Conservation (phyloP, 2,113 vertebrate genomes). For the Chrysemys picta region DNA sequence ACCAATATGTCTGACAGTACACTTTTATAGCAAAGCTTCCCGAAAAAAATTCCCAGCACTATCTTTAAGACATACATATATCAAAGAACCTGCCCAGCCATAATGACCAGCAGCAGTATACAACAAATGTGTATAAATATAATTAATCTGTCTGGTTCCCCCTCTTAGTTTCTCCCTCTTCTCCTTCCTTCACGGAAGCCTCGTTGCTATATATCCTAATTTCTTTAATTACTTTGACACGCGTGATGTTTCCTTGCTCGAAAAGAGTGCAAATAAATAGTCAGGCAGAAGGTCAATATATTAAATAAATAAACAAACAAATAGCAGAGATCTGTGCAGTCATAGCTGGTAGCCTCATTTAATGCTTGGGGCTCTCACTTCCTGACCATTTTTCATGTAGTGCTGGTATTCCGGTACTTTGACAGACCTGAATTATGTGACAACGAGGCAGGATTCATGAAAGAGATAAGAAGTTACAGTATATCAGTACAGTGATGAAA, state of each 20-base stretch:
- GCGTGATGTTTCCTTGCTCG: background rate
- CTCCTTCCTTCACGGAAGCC: background rate
- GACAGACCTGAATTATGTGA: background rate
- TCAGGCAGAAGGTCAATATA: background rate
- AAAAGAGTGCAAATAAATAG: background rate
- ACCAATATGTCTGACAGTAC: background rate
- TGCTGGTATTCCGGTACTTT: constrained; percentile 6
- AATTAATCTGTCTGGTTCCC: background rate
- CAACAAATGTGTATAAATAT: background rate
- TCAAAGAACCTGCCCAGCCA: background rate
- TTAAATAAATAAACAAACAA: background rate
- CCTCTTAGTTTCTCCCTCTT: constrained; percentile 6
- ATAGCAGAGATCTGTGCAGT: background rate
- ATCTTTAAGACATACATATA: background rate
- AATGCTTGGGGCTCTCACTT: background rate
- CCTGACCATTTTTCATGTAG: background rate
- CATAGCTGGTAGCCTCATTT: background rate
- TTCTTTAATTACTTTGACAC: background rate
- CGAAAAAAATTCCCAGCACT: background rate
- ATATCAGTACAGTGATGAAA: background rate
- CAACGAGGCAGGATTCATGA: constrained; percentile 11
- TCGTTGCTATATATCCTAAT: background rate
- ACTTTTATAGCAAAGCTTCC: background rate
- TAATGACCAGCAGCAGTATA: background rate
- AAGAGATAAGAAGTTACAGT: background rate